phyloP scores from a whole-genome alignment of 2,113 vertebrate species.

The Hydropotes inermis region DNA sequence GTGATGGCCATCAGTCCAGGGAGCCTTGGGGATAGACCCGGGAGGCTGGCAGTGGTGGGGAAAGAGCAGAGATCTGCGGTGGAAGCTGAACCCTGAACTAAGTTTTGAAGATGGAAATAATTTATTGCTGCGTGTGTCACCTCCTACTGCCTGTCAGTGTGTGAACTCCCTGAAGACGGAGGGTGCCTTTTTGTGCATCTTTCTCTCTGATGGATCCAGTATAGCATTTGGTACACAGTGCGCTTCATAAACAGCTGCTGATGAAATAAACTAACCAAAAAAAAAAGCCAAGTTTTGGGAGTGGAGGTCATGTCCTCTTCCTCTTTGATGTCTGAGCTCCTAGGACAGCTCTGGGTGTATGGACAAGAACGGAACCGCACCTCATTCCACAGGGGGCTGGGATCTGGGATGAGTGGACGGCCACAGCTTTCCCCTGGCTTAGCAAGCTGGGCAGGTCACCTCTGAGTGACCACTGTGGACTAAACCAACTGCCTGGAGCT shows the following conservation, averaged over 20 bases:
- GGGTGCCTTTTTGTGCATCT: not conserved
- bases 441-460: not conserved
- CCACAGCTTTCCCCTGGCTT: not conserved
- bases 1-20: not conserved
- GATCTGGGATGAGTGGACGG: not conserved
- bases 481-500: not conserved
- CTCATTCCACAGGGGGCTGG: rapidly evolving
- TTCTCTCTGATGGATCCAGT: not conserved
- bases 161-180: not conserved
- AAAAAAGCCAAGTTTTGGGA: rapidly evolving
- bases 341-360: not conserved
- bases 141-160: not conserved
- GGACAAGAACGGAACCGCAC: not conserved
- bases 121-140: rapidly evolving
- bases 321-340: not conserved
- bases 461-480: not conserved
- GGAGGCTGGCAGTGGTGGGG: not conserved
- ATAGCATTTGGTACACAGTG: not conserved
- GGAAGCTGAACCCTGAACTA: not conserved
- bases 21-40: rapidly evolving
- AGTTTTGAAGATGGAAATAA: not conserved
- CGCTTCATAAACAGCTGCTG: not conserved
- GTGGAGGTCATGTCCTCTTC: not conserved
- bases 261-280: not conserved
- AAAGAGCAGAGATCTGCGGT: not conserved